Conservation (phyloP, 2,113 vertebrate genomes). For the Pipa parva region DNA sequence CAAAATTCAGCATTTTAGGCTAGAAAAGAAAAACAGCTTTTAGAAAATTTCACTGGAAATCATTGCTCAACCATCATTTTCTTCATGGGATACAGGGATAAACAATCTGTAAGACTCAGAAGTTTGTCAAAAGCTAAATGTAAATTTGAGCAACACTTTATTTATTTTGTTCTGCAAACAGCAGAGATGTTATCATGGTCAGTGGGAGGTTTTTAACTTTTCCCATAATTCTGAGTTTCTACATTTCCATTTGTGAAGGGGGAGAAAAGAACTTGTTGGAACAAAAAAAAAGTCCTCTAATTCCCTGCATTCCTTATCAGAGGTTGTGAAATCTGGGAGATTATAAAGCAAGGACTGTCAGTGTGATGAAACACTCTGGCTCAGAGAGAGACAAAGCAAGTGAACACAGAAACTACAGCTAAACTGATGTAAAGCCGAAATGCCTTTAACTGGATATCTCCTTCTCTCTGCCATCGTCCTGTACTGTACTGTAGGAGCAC, state of each 20-base stretch:
- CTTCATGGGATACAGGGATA: not conserved
- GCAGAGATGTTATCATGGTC: not conserved
- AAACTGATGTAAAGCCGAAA: not conserved
- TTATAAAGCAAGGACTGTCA: slow-evolving; percentile 15
- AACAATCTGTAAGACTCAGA: not conserved
- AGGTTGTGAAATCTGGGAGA: slow-evolving; percentile 10
- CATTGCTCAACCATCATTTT: not conserved
- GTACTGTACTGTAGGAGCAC: slow-evolving; percentile 8
- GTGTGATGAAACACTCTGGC: not conserved
- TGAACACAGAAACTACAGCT: not conserved
- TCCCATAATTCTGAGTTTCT: not conserved
- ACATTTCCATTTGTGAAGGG: not conserved
- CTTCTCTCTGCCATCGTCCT: not conserved
- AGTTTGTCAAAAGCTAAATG: slow-evolving; percentile 22
- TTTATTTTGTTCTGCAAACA: slow-evolving; percentile 29
- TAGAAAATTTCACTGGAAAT: not conserved
- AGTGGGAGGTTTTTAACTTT: not conserved
- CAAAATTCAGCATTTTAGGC: too few species aligned
- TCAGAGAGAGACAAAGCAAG: not conserved
- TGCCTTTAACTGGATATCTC: slow-evolving; percentile 6
- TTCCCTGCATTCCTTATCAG: slow-evolving; percentile 17
- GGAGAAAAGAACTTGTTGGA: not conserved
- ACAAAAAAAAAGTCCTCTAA: not conserved
- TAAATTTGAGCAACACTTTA: slow-evolving; percentile 13
- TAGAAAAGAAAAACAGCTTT: too few species aligned